A percentile compares a stretch with the other conserved stretches of the same genome.
phyloP scores from a whole-genome alignment of 2,888 invertebrate genomes.

The Tenthredo amoena region DNA sequence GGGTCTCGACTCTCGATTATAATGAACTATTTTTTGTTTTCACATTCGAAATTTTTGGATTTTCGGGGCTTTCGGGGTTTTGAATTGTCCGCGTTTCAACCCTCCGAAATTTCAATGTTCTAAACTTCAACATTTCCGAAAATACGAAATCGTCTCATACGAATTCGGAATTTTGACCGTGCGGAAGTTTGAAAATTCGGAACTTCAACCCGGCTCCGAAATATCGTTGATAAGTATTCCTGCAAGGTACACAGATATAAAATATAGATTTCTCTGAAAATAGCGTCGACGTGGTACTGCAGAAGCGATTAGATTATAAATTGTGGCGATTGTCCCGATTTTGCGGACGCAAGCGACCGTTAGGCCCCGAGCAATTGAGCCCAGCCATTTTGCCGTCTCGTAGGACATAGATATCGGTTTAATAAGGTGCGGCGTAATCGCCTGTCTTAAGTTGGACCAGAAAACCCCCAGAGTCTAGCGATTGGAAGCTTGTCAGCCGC shows the following conservation, averaged over 20 bases:
- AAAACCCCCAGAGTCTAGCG: constrained; percentile 40
- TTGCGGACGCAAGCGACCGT: constrained; percentile 26
- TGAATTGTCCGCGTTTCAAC: too few relatives aligned
- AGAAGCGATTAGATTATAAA: constrained; percentile 31
- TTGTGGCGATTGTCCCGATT: constrained; percentile 15
- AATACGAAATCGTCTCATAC: too few relatives aligned
- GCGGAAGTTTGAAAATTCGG: too few relatives aligned
- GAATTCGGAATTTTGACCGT: too few relatives aligned
- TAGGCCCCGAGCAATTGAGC: constrained; percentile 38
- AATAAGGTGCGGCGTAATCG: constrained; percentile 47
- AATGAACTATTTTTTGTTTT: too few relatives aligned
- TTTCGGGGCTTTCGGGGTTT: too few relatives aligned
- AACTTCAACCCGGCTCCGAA: too few relatives aligned
- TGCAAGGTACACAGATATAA: background rate
- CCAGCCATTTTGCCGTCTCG: constrained; percentile 37
- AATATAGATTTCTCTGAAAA: background rate
- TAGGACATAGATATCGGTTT: constrained; percentile 46
- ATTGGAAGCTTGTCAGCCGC: constrained; percentile 1
- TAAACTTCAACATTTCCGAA: too few relatives aligned
- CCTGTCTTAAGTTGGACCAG: constrained; percentile 24
- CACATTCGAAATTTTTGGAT: too few relatives aligned
- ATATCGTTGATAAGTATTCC: too few relatives aligned
- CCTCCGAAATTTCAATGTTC: too few relatives aligned
- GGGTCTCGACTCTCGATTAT: too few relatives aligned
- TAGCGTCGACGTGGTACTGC: background rate